phyloP scores from a whole-genome alignment of 2,888 invertebrate genomes.

The Dryobotodes eremita region DNA sequence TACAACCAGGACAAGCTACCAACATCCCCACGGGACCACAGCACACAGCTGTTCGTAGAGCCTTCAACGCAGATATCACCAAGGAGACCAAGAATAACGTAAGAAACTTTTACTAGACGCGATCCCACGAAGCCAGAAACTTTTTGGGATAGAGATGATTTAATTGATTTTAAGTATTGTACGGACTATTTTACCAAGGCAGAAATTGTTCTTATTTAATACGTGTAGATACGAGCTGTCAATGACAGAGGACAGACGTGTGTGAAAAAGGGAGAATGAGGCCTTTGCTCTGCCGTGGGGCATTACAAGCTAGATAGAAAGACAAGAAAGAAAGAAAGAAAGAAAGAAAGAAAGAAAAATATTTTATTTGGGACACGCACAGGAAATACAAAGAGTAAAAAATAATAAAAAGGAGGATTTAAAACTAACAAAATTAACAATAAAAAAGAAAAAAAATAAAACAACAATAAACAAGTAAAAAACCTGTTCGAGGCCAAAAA shows the following conservation, averaged over 20 bases:
- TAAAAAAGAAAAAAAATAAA: too few species aligned
- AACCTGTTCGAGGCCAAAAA: too few species aligned
- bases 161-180: not conserved
- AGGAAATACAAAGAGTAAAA: too few species aligned
- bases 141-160: not conserved
- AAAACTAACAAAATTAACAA: too few species aligned
- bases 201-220: not conserved
- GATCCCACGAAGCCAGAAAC: not conserved
- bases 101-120: constrained; percentile 15
- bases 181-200: not conserved
- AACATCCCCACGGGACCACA: constrained; percentile 78
- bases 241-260: not conserved
- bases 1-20: constrained; percentile 87
- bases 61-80: constrained; percentile 86
- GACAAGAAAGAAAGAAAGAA: too few species aligned
- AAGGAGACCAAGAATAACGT: constrained; percentile 88
- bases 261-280: not conserved
- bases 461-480: too few species aligned
- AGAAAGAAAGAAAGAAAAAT: too few species aligned
- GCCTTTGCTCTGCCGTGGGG: not conserved
- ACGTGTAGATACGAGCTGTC: not conserved
- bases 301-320: not conserved
- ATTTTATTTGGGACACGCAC: too few species aligned
- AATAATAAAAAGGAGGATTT: too few species aligned
- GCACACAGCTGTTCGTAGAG: constrained; percentile 85